A percentile compares a stretch with the other conserved stretches of the same genome.
Evolutionary conservation across 2,888 invertebrate species (phyloP).

Genomic region (Girardia tigrina): DNA sequence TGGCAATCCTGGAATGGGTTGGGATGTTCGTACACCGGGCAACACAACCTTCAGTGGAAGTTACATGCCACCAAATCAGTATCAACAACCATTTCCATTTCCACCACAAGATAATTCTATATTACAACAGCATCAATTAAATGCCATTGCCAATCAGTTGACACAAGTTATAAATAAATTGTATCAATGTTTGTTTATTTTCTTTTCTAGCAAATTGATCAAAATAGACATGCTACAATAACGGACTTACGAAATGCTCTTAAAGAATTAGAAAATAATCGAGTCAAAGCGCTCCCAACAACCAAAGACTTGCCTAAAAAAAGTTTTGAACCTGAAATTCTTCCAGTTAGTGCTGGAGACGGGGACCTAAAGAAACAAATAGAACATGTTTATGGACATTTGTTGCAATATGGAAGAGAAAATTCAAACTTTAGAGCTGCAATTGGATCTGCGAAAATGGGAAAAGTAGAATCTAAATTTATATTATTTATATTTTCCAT

Average conservation of each 20-base stretch:
- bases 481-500: too few relatives aligned
- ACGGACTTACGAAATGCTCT: constrained; percentile 45
- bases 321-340: constrained; percentile 42
- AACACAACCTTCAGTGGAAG: constrained; percentile 26
- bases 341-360: constrained; percentile 44
- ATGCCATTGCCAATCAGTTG: constrained; percentile 33
- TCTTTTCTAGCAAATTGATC: constrained; percentile 39
- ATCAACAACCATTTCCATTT: not conserved
- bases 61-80: not conserved
- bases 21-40: constrained; percentile 32
- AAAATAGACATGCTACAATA: constrained; percentile 42
- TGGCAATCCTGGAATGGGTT: constrained; percentile 37
- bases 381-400: constrained; percentile 48
- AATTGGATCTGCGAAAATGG: constrained; percentile 45
- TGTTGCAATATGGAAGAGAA: constrained; percentile 44
- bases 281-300: constrained; percentile 29
- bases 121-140: constrained; percentile 30
- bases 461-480: constrained; percentile 43
- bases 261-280: constrained; percentile 38
- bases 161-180: constrained; percentile 16
- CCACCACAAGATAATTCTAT: not conserved
- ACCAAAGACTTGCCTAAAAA: constrained; percentile 39
- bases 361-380: constrained; percentile 48
- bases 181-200: not conserved
- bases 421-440: constrained; percentile 42